Conservation (phyloP, 2,888 invertebrate species). For the Philonicus albiceps region DNA sequence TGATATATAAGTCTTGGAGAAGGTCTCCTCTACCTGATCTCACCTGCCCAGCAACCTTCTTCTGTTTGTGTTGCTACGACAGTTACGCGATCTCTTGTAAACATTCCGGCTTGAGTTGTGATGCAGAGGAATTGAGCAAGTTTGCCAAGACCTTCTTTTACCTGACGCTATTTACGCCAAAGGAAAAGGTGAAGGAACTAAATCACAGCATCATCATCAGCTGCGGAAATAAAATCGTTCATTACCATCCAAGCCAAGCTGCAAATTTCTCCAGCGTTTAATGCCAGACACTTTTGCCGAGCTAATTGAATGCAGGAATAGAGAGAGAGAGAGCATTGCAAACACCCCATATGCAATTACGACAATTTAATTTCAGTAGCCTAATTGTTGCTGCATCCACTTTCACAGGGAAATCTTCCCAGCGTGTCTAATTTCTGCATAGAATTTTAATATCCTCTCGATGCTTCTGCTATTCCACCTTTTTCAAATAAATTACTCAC, state of each 20-base stretch:
- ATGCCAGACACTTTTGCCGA: not conserved
- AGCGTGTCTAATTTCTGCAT: not conserved
- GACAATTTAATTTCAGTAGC: not conserved
- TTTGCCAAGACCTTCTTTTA: not conserved
- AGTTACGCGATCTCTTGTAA: constrained; percentile 28
- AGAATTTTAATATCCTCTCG: not conserved
- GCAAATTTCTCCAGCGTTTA: not conserved
- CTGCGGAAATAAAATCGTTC: not conserved
- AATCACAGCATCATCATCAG: constrained; percentile 12
- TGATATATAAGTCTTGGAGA: not conserved
- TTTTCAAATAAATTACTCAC: not conserved
- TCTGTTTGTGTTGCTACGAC: not conserved
- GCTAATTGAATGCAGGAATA: not conserved
- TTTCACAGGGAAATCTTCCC: not conserved
- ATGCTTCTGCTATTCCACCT: not conserved
- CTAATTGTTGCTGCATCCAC: not conserved
- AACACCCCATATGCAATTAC: not conserved
- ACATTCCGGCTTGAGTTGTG: constrained; percentile 19
- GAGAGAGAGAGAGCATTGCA: not conserved
- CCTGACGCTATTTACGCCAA: not conserved
- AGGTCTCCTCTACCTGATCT: not conserved
- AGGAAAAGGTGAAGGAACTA: constrained; percentile 29
- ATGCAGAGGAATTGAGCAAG: not conserved
- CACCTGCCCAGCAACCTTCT: constrained; percentile 7
- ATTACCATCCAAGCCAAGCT: not conserved